These are phyloP conservation scores for Ceratotherium simum DNA, from an alignment of 2,113 vertebrate genomes.

Conservation along the genomic window DNA sequence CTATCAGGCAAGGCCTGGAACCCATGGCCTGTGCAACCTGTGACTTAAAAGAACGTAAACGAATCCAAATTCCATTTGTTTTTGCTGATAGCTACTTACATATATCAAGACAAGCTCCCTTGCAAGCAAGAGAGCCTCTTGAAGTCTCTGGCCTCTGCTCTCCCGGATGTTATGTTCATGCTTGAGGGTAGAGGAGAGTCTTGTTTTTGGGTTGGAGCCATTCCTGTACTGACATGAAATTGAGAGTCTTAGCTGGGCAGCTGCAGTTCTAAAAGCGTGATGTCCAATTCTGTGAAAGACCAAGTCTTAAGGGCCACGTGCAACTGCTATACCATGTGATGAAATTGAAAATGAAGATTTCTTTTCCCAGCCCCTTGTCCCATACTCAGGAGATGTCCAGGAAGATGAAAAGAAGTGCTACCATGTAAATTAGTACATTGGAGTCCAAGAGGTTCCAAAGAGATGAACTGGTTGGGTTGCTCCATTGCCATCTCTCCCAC, in stretches of 20 bases:
- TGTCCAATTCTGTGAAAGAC: background rate
- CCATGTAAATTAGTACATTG: background rate
- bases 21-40: background rate
- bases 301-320: background rate
- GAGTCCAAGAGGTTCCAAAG: background rate
- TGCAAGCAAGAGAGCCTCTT: background rate
- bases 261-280: background rate
- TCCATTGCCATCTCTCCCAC: background rate
- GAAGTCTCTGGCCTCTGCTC: background rate
- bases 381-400: background rate
- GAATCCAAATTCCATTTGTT: constrained; percentile 23
- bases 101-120: background rate
- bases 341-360: background rate
- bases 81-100: background rate
- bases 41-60: constrained; percentile 28
- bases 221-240: background rate
- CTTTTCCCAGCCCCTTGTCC: background rate
- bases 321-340: background rate
- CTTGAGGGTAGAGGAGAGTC: background rate
- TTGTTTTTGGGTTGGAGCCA: background rate
- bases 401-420: background rate
- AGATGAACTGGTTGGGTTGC: background rate
- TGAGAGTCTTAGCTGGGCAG: background rate
- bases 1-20: background rate
- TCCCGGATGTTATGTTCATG: background rate